Base-by-base conservation (phyloP, 2,797 vertebrate genomes). In the Syngnathus acus region DNA sequence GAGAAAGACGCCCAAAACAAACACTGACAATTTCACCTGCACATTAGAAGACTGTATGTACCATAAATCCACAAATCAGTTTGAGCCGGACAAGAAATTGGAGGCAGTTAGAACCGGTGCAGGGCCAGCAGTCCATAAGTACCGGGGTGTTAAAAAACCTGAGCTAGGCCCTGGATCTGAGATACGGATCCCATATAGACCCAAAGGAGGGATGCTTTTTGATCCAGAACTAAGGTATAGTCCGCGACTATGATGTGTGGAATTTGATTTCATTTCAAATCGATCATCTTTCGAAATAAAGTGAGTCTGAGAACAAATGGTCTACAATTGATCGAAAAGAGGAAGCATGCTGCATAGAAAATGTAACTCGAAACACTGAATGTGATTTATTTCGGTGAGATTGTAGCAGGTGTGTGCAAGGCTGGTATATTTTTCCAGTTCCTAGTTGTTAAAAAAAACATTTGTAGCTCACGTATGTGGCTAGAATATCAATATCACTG, bases 121-220 rank as follows among this genome's bases (percentile, higher is more conserved):
- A 62, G 60, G 1, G 13, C 13, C 40, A 62, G 26, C 42, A 9
- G 60, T 17, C 60, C 60, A 62, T 26, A 62, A 23, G 21, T 62
- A 62, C 26, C 60, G 60, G 40, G 60, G 60, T 62, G 42, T 62
- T 62, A 62, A 62, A 26, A 62, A 62, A 62, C 60, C 60, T 4
- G 60, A 62, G 42, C 2, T 62, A 32, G 60, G 60, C n/a, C 60
- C 60, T 62, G 60, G 60, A 43, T 62, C 60, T 43, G 60, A 62
- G 40, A 62, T 62, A 62, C 13, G 60, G 42, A 21, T 62, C 42
- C 60, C 60, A 5, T 62, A 62, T 16, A 23, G 60, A 45, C 60
- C 60, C 60, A 62, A 62, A 43, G 60, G 60, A 45, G 60, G 60
- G 23, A 62, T 62, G 60, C 45, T 62, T 62, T 62, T 62, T 45